These are phyloP conservation scores for Nephila pilipes DNA, from an alignment of 1,140 invertebrate genomes.

Conservation along the genomic window DNA sequence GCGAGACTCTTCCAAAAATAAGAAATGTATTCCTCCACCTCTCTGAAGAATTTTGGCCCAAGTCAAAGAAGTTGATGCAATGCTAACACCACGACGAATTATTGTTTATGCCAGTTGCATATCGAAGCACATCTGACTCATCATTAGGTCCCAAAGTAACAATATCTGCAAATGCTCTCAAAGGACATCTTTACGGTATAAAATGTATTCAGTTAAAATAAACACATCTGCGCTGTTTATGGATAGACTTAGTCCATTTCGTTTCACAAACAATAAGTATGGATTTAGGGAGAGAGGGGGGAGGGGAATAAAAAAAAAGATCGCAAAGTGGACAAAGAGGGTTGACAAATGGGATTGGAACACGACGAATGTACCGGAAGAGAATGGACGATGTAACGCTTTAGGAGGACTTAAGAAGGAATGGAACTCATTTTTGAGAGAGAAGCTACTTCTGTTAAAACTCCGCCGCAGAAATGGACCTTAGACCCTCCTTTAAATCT, in stretches of 20 bases:
- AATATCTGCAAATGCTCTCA: too few species aligned
- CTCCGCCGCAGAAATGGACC: neutral
- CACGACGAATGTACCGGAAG: slow-evolving; percentile 64
- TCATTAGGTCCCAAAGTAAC: neutral
- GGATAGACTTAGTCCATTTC: slow-evolving; percentile 26
- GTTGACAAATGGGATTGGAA: slow-evolving; percentile 69
- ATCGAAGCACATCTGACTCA: neutral
- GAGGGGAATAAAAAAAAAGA: slow-evolving; percentile 2
- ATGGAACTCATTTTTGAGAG: slow-evolving; percentile 70
- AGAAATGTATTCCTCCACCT: neutral
- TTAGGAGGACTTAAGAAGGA: slow-evolving; percentile 62
- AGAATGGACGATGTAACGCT: slow-evolving; percentile 65
- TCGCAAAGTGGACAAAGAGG: slow-evolving; percentile 57
- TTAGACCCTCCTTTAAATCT: slow-evolving; percentile 11
- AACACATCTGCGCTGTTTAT: neutral
- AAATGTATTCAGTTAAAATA: neutral
- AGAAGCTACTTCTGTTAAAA: slow-evolving; percentile 39
- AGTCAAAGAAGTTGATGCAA: neutral
- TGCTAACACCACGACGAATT: neutral
- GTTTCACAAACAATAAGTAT: neutral
- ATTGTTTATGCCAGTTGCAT: neutral
- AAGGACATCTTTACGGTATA: neutral
- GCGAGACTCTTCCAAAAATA: neutral
- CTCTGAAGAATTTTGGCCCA: neutral
- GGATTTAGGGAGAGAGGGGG: neutral